Base-by-base conservation (phyloP, 2,888 invertebrate species). In the Drosophila neotestacea region DNA sequence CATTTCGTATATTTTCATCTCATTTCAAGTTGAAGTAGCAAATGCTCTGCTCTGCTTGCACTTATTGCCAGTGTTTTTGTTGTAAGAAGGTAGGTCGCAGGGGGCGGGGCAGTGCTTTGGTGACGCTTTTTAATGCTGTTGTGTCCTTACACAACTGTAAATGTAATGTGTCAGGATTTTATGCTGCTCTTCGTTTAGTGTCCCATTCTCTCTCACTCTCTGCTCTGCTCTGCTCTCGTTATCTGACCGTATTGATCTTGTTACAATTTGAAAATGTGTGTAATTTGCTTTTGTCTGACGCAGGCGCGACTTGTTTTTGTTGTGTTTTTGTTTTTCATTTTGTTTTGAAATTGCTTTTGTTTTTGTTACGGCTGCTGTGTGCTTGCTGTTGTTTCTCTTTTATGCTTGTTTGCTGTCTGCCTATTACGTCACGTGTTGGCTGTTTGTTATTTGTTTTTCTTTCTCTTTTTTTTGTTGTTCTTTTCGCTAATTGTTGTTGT, bases 71-170 rank as follows among this genome's bases (percentile, higher is more conserved):
- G 22, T 22, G 22, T 22, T 22, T 63, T 46, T 66, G 72, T 77
- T 73, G 70, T 76, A 80, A 70, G 79, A 80, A 70, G 79, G 82
- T 77, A 81, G 84, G 75, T 81, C 82, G 63, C 48, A 13, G 50
- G 63, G 48, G 41, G 60, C 44, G 13, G 22, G n/a, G 48, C 27
- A 7, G 44, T 32, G 48, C 38, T 34, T 51, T 58, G 13, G 47
- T 55, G 55, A 73, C 56, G 61, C 58, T 77, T 55, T 77, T 66
- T 51, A 27, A n/a, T 34, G 46, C 9, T 47, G 59, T 42, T 64
- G 80, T 72, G 90, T 90, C 90, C 89, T 91, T 83, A 83, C 89
- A 85, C 90, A 91, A 90, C 87, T 79, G 86, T 77, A 81, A 89
- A 81, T 85, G 79, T 84, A 83, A 91, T 90, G 89, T 74, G 90